Evolutionary conservation across 2,797 vertebrate genomes (phyloP).

Genomic region (Dendrocincla tyrannina): DNA sequence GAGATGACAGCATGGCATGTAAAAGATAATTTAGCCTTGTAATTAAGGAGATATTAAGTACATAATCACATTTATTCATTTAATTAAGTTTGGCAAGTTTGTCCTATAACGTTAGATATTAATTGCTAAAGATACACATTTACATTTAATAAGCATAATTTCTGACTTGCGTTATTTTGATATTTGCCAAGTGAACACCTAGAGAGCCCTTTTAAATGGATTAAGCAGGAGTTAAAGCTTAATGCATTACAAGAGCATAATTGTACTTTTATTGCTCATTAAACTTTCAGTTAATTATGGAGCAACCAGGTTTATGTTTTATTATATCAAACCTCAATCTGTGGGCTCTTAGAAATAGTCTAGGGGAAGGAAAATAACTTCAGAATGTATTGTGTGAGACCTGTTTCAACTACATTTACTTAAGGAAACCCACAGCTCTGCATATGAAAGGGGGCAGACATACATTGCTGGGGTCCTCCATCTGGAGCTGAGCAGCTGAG

Average conservation of each 20-base stretch:
- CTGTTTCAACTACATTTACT: not conserved
- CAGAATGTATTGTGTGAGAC: not conserved
- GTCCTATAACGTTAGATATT: slow-evolving; percentile 30
- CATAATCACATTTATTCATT: slow-evolving; percentile 9
- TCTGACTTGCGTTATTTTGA: slow-evolving; percentile 8
- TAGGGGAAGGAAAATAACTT: not conserved
- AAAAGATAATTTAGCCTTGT: not conserved
- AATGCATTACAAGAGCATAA: slow-evolving; percentile 61
- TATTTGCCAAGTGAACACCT: slow-evolving; percentile 23
- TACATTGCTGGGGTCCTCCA: not conserved
- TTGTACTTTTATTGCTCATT: slow-evolving; percentile 76
- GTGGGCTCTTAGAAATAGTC: not conserved
- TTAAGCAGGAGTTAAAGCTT: slow-evolving; percentile 45
- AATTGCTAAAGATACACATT: not conserved
- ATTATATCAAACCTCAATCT: not conserved
- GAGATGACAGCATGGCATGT: not conserved
- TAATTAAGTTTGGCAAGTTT: slow-evolving; percentile 16
- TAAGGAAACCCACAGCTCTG: not conserved
- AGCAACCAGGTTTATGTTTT: slow-evolving; percentile 56
- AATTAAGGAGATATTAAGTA: slow-evolving; percentile 23
- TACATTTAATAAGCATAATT: not conserved
- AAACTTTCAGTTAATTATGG: slow-evolving; percentile 72
- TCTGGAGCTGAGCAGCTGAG: not conserved
- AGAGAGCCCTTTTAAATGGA: slow-evolving; percentile 53
- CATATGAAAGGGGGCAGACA: not conserved